Evolutionary conservation across 2,888 invertebrate genomes (phyloP).

Genomic region (Nemotelus nigrinus): DNA sequence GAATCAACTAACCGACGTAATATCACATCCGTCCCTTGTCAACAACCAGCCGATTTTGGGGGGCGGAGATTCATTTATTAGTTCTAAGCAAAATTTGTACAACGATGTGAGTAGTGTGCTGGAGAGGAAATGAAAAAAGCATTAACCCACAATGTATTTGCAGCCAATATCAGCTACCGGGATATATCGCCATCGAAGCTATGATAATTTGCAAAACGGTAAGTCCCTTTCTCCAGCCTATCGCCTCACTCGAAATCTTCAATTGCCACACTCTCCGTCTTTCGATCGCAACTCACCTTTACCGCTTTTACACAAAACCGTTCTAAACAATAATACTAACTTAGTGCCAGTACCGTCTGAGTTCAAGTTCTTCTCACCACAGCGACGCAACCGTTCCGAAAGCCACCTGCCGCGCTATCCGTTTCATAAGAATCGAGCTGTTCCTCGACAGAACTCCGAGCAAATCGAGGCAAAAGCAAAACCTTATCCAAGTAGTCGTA

Average conservation of each 20-base stretch:
- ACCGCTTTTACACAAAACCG: slow-evolving; percentile 61
- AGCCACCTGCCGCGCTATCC: slow-evolving; percentile 61
- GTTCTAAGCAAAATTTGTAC: slow-evolving; percentile 59
- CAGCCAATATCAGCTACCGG: slow-evolving; percentile 64
- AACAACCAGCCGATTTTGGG: slow-evolving; percentile 58
- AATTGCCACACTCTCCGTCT: slow-evolving; percentile 63
- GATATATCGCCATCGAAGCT: slow-evolving; percentile 63
- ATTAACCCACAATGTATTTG: not conserved
- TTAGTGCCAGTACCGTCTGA: slow-evolving; percentile 62
- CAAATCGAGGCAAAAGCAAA: slow-evolving; percentile 53
- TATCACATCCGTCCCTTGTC: slow-evolving; percentile 59
- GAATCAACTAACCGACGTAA: slow-evolving; percentile 62
- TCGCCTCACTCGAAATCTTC: slow-evolving; percentile 60
- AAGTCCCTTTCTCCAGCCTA: slow-evolving; percentile 63
- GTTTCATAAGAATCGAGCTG: slow-evolving; percentile 62
- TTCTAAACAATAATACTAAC: slow-evolving; percentile 51
- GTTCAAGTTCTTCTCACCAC: slow-evolving; percentile 64
- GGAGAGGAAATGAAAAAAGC: too few relatives aligned
- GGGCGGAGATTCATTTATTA: slow-evolving; percentile 67
- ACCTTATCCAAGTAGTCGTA: slow-evolving; percentile 61
- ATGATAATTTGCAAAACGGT: slow-evolving; percentile 66
- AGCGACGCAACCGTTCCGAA: slow-evolving; percentile 56
- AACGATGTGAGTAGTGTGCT: slow-evolving; percentile 59
- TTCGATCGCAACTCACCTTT: slow-evolving; percentile 64
- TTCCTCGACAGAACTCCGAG: slow-evolving; percentile 61